Evolutionary conservation across 2,888 invertebrate genomes (phyloP), one percentile per base, ranked within the genome.

Genomic region (Agrochola lota): DNA sequence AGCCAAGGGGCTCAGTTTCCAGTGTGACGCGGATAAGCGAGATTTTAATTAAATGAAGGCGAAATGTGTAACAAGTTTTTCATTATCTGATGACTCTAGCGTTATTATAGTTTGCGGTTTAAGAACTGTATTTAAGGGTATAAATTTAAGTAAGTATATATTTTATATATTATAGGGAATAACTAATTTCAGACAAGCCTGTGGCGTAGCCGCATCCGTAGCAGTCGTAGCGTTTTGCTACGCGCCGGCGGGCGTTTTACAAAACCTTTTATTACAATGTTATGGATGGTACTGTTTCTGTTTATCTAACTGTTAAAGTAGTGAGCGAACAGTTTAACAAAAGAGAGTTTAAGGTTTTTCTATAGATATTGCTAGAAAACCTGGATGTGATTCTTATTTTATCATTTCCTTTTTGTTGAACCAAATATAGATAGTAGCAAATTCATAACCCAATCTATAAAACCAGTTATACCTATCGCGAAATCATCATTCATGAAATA

Each of bases 21-120:
- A 94, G 92, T 92, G 91, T 94, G 88, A 95, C 95, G 95, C 95
- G 95, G 94, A 94, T 95, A 92, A 95, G 93, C 93, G 92, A 92
- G 94, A 95, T 95, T 96, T 95, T 96, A 96, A 96, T 96, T 96
- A 96, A 91, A 91, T 90, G 89, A 91, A 92, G 90, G 92, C 92
- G 90, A 93, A 92, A 91, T 91, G 90, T 90, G 87, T 87, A 90
- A 87, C 83, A 86, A 88, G 81, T 86, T 90, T 84, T 88, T 71
- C 35, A 79, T 85, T 80, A 87, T 83, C 74, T 81, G 84, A 86
- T 88, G 85, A 88, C 71, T 88, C 49, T 20, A 69, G 30, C 40
- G 60, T 55, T 46, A 55, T 20, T 71, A 40, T 59, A 75, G 30
- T 84, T 71, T 83, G 55, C 72, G 66, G 77, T 79, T 77, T 57